Evolutionary conservation across 2,888 invertebrate species (phyloP).

Genomic region (Cataglyphis livida): DNA sequence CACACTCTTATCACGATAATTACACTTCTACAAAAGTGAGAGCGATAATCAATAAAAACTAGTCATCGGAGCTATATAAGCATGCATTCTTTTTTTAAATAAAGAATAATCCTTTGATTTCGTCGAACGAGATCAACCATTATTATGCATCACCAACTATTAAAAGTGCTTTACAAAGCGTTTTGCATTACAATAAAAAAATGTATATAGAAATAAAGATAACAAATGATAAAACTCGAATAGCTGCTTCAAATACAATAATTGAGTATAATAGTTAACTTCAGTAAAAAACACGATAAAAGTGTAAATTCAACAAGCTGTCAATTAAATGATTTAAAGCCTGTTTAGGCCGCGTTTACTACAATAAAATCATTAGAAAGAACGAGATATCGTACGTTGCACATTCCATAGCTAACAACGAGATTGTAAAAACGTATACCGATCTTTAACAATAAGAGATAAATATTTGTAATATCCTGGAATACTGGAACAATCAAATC

Average conservation of each 20-base stretch:
- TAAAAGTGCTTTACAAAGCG: conserved; percentile 47
- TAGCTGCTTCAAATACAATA: conserved; percentile 47
- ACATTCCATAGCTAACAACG: conserved; percentile 4
- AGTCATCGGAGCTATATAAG: conserved; percentile 34
- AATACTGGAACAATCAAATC: neutral
- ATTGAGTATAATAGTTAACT: conserved; percentile 52
- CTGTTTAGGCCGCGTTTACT: conserved; percentile 64
- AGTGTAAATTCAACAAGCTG: conserved; percentile 57
- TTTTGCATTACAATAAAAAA: conserved; percentile 32
- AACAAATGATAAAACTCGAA: conserved; percentile 60
- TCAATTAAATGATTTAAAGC: conserved; percentile 60
- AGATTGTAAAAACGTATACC: neutral
- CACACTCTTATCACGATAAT: conserved; percentile 46
- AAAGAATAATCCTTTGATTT: conserved; percentile 7
- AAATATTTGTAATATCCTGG: neutral
- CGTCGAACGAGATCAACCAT: conserved; percentile 50
- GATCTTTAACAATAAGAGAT: neutral
- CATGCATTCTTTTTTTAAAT: conserved; percentile 8
- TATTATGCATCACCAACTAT: conserved; percentile 53
- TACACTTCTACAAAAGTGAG: conserved; percentile 55
- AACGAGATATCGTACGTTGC: neutral
- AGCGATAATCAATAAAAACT: conserved; percentile 45
- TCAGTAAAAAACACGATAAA: conserved; percentile 49
- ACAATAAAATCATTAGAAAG: conserved; percentile 43
- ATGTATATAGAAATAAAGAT: conserved; percentile 58